Conservation (phyloP, 2,797 vertebrate genomes). For the Anas flavirostris region DNA sequence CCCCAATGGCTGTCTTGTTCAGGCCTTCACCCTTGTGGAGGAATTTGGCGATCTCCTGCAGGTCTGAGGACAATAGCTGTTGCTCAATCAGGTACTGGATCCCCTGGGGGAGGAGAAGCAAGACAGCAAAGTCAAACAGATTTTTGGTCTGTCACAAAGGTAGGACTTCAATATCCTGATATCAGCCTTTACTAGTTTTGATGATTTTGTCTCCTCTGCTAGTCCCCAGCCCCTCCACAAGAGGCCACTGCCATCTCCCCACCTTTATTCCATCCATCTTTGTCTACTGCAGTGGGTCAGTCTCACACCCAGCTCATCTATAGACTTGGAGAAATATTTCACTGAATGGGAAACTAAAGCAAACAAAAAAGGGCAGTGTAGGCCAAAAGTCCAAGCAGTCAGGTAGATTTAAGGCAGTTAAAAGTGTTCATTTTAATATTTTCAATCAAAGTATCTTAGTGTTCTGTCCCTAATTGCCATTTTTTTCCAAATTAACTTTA, state of each 20-base stretch:
- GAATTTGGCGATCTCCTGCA: constrained; percentile 85
- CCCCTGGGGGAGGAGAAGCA: constrained; percentile 77
- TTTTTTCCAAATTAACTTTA: background rate
- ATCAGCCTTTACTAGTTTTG: background rate
- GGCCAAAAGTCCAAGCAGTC: background rate
- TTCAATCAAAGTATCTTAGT: background rate
- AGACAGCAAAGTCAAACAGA: background rate
- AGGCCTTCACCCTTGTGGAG: constrained; percentile 94
- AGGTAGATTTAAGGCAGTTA: background rate
- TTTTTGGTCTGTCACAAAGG: background rate
- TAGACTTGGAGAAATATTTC: background rate
- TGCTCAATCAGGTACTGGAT: constrained; percentile 87
- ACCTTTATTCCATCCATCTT: background rate
- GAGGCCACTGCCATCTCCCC: background rate
- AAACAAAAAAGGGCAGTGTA: background rate
- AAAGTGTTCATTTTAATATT: background rate
- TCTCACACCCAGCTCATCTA: background rate
- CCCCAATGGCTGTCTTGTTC: constrained; percentile 93
- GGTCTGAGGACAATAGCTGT: constrained; percentile 77
- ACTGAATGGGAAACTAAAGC: background rate
- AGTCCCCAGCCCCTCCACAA: background rate
- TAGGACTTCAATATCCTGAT: background rate
- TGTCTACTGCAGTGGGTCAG: background rate
- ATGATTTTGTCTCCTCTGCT: background rate
- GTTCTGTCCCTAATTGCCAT: background rate